Evolutionary conservation across 2,888 invertebrate species (phyloP).

Genomic region (Ferdinandea cuprea): DNA sequence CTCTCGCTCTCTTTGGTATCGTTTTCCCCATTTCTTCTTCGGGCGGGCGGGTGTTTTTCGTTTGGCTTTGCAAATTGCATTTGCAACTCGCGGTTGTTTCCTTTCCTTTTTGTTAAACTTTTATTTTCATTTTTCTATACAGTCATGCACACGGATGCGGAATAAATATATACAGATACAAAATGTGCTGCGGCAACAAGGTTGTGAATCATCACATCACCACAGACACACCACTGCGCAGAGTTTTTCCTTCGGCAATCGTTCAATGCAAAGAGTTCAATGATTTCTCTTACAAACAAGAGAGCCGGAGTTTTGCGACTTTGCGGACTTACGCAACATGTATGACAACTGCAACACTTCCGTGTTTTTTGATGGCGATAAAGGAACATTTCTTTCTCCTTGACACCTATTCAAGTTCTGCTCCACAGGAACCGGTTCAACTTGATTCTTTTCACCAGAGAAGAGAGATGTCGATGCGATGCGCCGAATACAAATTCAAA

Average conservation of each 20-base stretch:
- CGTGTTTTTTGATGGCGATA: constrained; percentile 67
- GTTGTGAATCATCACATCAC: too few species aligned
- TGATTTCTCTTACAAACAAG: constrained; percentile 10
- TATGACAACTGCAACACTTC: constrained; percentile 64
- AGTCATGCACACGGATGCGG: background rate
- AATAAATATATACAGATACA: constrained; percentile 1
- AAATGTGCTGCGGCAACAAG: constrained; percentile 22
- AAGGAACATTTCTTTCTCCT: constrained; percentile 73
- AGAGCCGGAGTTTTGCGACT: constrained; percentile 13
- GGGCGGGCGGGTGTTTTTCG: background rate
- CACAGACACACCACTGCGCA: too few species aligned
- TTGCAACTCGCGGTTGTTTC: constrained; percentile 57
- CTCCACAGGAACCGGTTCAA: constrained; percentile 69
- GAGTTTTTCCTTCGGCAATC: background rate
- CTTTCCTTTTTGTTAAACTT: constrained; percentile 72
- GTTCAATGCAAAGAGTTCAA: constrained; percentile 6
- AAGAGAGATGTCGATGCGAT: background rate
- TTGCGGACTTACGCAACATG: constrained; percentile 56
- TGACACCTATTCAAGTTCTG: constrained; percentile 74
- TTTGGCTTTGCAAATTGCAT: too few species aligned
- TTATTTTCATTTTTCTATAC: constrained; percentile 70
- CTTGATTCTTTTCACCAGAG: constrained; percentile 52
- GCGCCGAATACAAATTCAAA: constrained; percentile 31
- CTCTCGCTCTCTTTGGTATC: constrained; percentile 56
- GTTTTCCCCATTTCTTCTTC: constrained; percentile 23